A percentile compares a stretch with the other conserved stretches of the same genome.
Evolutionary conservation across 2,888 invertebrate genomes (phyloP).

Genomic region (Mesoligia furuncula): DNA sequence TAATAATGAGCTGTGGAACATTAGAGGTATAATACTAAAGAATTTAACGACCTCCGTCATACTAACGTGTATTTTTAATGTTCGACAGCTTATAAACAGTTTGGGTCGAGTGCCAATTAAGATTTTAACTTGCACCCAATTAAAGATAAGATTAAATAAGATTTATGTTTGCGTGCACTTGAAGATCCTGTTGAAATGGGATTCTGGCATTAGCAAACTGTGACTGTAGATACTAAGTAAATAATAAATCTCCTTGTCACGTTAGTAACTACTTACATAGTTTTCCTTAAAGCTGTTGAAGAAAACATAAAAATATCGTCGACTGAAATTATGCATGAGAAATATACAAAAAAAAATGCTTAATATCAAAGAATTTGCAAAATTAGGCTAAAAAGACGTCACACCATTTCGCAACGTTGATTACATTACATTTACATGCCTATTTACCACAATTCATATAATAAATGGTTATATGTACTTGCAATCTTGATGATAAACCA

Average conservation of each 20-base stretch:
- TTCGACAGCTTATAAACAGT: constrained; percentile 51
- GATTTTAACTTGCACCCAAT: constrained; percentile 46
- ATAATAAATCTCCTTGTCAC: constrained; percentile 21
- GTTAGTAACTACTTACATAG: neutral
- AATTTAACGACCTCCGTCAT: constrained; percentile 39
- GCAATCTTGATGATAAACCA: constrained; percentile 33
- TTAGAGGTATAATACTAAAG: constrained; percentile 28
- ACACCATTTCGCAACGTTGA: constrained; percentile 25
- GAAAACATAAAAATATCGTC: constrained; percentile 2
- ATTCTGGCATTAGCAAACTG: constrained; percentile 13
- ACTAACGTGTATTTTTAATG: constrained; percentile 43
- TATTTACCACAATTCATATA: constrained; percentile 19
- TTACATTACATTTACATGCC: constrained; percentile 4
- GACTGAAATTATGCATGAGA: neutral
- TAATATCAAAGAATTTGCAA: neutral
- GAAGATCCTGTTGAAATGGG: constrained; percentile 17
- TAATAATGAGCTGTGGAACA: constrained; percentile 56
- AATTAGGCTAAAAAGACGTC: constrained; percentile 2
- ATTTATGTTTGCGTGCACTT: constrained; percentile 41
- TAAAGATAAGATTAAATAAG: constrained; percentile 44
- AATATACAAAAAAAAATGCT: neutral
- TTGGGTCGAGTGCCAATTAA: constrained; percentile 49
- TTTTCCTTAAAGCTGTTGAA: constrained; percentile 19
- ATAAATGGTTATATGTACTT: constrained; percentile 3
- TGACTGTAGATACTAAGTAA: neutral